Conservation (phyloP, 1,140 invertebrate genomes). For the Holcopasites calliopsidis region DNA sequence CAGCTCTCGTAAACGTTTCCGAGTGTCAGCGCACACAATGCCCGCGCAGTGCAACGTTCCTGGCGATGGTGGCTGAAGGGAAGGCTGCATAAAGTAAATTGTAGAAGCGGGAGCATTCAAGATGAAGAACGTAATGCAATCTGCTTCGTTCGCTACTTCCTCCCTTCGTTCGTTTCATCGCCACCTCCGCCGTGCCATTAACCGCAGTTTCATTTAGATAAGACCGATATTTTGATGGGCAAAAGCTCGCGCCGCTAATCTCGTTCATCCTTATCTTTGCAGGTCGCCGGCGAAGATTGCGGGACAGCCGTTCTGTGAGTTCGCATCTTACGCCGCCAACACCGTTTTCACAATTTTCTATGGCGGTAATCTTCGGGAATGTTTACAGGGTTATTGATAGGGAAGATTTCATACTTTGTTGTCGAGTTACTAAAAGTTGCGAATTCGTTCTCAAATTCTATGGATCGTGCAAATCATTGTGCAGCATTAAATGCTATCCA, state of each 20-base stretch:
- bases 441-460: too few relatives aligned
- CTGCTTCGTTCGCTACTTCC: conserved; percentile 32
- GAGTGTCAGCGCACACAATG: background rate
- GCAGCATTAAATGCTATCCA: too few relatives aligned
- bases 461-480: too few relatives aligned
- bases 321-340: background rate
- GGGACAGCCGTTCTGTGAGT: background rate
- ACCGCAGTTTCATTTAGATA: conserved; percentile 54
- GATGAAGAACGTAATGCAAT: conserved; percentile 56
- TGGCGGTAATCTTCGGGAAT: background rate
- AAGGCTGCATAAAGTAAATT: conserved; percentile 39
- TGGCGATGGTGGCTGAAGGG: background rate
- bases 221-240: conserved; percentile 51
- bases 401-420: background rate
- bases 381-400: conserved; percentile 15
- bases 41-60: background rate
- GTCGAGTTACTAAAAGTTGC: background rate
- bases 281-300: conserved; percentile 37
- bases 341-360: background rate
- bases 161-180: background rate
- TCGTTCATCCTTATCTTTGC: conserved; percentile 42
- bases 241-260: conserved; percentile 54
- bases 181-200: conserved; percentile 11
- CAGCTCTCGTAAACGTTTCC: background rate
- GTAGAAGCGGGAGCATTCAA: conserved; percentile 6